phyloP scores from a whole-genome alignment of 2,888 invertebrate genomes.

The Cerceris ruficornis region DNA sequence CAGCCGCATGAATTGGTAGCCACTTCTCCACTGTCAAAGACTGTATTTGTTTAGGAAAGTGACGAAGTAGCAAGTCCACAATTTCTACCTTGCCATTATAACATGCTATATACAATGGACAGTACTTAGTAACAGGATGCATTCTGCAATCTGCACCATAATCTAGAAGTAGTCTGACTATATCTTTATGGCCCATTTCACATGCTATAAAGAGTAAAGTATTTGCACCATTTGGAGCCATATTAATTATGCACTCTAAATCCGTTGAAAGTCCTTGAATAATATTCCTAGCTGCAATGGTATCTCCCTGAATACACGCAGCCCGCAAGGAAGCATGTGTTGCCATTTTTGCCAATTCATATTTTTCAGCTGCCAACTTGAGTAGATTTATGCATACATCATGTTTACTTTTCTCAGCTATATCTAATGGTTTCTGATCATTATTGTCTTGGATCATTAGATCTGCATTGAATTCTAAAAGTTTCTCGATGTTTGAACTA shows the following conservation, averaged over 20 bases:
- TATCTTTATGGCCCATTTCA: slow-evolving; percentile 91
- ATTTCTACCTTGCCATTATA: slow-evolving; percentile 93
- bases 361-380: slow-evolving; percentile 86
- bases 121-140: slow-evolving; percentile 95
- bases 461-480: slow-evolving; percentile 88
- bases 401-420: slow-evolving; percentile 88
- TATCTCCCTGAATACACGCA: slow-evolving; percentile 89
- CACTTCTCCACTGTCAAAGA: slow-evolving; percentile 95
- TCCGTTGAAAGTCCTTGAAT: slow-evolving; percentile 86
- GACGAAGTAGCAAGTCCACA: slow-evolving; percentile 88
- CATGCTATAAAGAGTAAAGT: slow-evolving; percentile 94
- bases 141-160: slow-evolving; percentile 94
- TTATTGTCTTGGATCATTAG: slow-evolving; percentile 85
- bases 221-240: slow-evolving; percentile 94
- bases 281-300: slow-evolving; percentile 85
- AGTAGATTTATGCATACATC: slow-evolving; percentile 85
- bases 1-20: slow-evolving; percentile 96
- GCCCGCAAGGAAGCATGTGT: slow-evolving; percentile 90
- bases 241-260: slow-evolving; percentile 90
- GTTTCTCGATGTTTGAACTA: slow-evolving; percentile 86
- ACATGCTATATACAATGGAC: slow-evolving; percentile 95
- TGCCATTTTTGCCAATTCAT: slow-evolving; percentile 88
- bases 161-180: slow-evolving; percentile 90
- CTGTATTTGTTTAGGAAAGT: slow-evolving; percentile 93
- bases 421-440: slow-evolving; percentile 88